Evolutionary conservation across 92 coral and sea anemone genomes (phyloP).

Genomic region (Epizoanthus stellaris): DNA sequence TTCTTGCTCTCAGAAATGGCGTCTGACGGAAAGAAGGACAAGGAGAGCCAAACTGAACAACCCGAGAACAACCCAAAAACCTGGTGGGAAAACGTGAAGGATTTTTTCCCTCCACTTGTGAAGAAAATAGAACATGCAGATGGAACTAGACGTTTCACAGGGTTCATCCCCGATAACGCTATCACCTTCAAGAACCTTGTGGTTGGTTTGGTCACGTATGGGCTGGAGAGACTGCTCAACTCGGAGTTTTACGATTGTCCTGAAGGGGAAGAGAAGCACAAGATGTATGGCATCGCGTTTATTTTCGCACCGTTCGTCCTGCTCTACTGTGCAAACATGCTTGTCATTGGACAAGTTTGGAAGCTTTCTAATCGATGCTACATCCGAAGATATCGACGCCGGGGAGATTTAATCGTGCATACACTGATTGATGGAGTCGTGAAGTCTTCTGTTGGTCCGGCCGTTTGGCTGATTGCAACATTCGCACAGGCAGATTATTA

Average conservation of each 20-base stretch:
- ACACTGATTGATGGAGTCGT: neutral
- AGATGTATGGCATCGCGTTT: slow-evolving; percentile 34
- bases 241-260: slow-evolving; percentile 43
- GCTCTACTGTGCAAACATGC: slow-evolving; percentile 33
- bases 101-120: neutral
- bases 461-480: slow-evolving; percentile 37
- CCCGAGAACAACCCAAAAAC: neutral
- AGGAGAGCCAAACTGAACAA: neutral
- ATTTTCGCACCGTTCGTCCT: slow-evolving; percentile 39
- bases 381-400: neutral
- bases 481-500: slow-evolving; percentile 35
- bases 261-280: slow-evolving; percentile 13
- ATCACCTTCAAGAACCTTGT: slow-evolving; percentile 51
- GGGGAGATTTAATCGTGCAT: neutral
- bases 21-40: neutral
- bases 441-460: slow-evolving; percentile 46
- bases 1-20: neutral
- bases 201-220: slow-evolving; percentile 13
- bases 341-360: slow-evolving; percentile 36
- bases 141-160: slow-evolving; percentile 1
- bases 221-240: slow-evolving; percentile 44
- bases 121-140: neutral
- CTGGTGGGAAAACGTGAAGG: neutral
- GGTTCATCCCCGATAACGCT: slow-evolving; percentile 38
- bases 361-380: slow-evolving; percentile 31